Evolutionary conservation across 2,113 vertebrate genomes (phyloP), one percentile per base, ranked within the genome.

Genomic region (Blennius ocellaris): DNA sequence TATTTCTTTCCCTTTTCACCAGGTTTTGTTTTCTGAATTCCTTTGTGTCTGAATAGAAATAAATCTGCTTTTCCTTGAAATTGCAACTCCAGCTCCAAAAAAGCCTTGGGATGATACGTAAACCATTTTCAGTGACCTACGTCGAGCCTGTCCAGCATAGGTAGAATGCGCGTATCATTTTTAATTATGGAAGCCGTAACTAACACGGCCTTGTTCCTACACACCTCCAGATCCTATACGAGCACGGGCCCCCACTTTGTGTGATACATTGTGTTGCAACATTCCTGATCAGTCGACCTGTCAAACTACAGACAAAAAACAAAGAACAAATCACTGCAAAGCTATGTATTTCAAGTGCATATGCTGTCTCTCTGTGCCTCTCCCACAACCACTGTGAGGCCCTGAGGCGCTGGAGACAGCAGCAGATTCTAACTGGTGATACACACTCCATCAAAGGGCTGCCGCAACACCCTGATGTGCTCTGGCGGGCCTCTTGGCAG

Each of bases 361-460:
- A 52, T 39, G 45, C 68, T 0, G 49, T 64, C 66, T 70, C 68
- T 67, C 56, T 73, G 37, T 51, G 40, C 75, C 69, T 72, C 55
- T 69, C 45, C 41, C 44, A 56, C 59, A 67, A 70, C 80, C 57
- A 64, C 79, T 68, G 78, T 37, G 65, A 80, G 71, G 71, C 85
- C 84, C 79, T 14, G 79, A 78, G 87, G 78, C 71, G 21, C 47
- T 75, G 78, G 70, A 83, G 77, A 78, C 82, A 81, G 87, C 83
- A 82, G 84, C 77, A 78, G 88, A 84, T 81, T 68, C 68, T 69
- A 56, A 81, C 54, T 72, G 69, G 54, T 72, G 84, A 89, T 85
- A 84, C 61, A 61, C 62, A 60, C 84, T 79, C 72, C 82, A 87
- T 91, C 84, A 90, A 88, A 88, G 80, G 17, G 52, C 39, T 2